phyloP scores from a whole-genome alignment of 2,888 invertebrate genomes.

The Machimus rusticus region DNA sequence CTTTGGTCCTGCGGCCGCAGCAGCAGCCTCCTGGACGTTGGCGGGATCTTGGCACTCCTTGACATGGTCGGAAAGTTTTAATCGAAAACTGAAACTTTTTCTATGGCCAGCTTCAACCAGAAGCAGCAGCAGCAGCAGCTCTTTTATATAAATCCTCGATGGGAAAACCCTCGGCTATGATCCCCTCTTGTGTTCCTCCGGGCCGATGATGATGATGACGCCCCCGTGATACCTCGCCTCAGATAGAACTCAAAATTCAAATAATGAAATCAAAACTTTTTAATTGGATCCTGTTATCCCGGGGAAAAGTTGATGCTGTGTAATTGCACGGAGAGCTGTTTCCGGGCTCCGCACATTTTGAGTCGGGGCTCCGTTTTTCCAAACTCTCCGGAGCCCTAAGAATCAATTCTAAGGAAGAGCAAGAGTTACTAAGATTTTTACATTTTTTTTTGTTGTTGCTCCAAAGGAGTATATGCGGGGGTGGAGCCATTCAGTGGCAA shows the following conservation, averaged over 20 bases:
- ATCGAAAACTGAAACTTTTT: conserved; percentile 40
- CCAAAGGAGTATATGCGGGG: neutral
- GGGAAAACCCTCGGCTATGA: conserved; percentile 3
- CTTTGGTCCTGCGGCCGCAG: neutral
- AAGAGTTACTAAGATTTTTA: conserved; percentile 32
- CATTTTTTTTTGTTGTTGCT: neutral
- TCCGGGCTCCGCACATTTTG: neutral
- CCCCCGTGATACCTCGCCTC: conserved; percentile 23
- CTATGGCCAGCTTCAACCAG: neutral
- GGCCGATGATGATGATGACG: neutral
- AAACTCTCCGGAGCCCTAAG: neutral
- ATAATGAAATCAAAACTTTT: conserved; percentile 41
- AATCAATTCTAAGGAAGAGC: neutral
- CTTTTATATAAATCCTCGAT: conserved; percentile 21
- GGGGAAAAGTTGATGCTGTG: conserved; percentile 36
- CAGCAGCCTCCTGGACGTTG: no score
- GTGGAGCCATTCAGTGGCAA: neutral
- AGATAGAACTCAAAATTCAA: conserved; percentile 38
- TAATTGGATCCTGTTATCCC: conserved; percentile 40
- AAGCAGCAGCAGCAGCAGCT: neutral
- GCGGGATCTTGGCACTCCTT: conserved; percentile 3
- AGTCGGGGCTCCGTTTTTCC: neutral
- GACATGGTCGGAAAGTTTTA: conserved; percentile 35
- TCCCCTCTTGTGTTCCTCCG: neutral
- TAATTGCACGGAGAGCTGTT: conserved; percentile 38